phyloP scores from a whole-genome alignment of 2,888 invertebrate genomes.

The Catocala fraxini region DNA sequence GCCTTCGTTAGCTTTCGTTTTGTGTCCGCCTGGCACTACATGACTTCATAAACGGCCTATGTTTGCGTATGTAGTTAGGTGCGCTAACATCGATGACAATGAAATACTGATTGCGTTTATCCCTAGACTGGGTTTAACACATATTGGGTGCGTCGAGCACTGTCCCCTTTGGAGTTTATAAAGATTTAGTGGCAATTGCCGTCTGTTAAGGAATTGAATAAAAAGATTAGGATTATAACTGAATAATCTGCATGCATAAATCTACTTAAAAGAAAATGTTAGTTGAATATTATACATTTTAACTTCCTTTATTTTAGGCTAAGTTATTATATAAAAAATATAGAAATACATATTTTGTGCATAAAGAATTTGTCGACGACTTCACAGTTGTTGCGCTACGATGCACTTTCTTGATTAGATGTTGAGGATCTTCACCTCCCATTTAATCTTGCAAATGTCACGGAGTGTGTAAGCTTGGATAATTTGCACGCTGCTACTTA shows the following conservation, averaged over 20 bases:
- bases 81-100: constrained; percentile 9
- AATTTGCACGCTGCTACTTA: constrained; percentile 29
- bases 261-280: too few relatives aligned
- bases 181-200: not conserved
- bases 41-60: not conserved
- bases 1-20: constrained; percentile 8
- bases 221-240: too few relatives aligned
- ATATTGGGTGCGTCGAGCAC: constrained; percentile 15
- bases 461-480: constrained; percentile 32
- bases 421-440: constrained; percentile 44
- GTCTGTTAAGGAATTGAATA: too few relatives aligned
- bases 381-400: constrained; percentile 49
- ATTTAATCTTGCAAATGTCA: constrained; percentile 65
- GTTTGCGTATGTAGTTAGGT: constrained; percentile 3
- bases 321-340: not conserved
- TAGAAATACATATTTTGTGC: not conserved
- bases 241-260: too few relatives aligned
- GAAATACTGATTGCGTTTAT: constrained; percentile 13
- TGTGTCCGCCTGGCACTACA: not conserved
- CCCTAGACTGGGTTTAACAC: constrained; percentile 5
- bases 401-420: constrained; percentile 70
- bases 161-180: constrained; percentile 9
- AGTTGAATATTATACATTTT: too few relatives aligned
- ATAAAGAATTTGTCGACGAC: constrained; percentile 8
- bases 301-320: too few relatives aligned